Percentiles rank a stretch among this genome's conserved stretches.
Conservation (phyloP, 2,797 vertebrate species). For the Tragelaphus oryx region DNA sequence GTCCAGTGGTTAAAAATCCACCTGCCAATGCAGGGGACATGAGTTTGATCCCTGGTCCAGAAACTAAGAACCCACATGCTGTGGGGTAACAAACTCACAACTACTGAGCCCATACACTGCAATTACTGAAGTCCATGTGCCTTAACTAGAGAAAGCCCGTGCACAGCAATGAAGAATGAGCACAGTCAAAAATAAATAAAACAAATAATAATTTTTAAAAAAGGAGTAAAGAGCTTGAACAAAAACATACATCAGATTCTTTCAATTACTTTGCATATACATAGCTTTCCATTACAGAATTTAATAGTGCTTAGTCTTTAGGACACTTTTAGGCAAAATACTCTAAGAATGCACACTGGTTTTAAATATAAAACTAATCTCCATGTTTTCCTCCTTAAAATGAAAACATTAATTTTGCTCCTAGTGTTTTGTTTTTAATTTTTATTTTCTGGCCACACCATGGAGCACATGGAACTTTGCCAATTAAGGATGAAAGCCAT, state of each 20-base stretch:
- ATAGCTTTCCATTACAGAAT: background rate
- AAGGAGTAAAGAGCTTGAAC: background rate
- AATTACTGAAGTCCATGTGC: background rate
- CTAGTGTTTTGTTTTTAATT: background rate
- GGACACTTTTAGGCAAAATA: conserved; percentile 5
- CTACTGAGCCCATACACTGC: background rate
- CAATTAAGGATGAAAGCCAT: background rate
- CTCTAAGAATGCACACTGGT: background rate
- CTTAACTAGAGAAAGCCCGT: background rate
- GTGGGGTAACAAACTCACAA: background rate
- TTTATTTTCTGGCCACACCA: background rate
- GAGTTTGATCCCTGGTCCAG: background rate
- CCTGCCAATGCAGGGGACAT: background rate
- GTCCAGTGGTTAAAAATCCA: background rate
- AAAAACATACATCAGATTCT: background rate
- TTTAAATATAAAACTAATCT: conserved; percentile 29
- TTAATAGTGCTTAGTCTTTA: background rate
- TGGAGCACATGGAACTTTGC: background rate
- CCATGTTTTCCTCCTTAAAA: conserved; percentile 13
- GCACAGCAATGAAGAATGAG: background rate
- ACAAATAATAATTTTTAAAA: background rate
- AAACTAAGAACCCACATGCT: background rate
- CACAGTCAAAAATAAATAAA: background rate
- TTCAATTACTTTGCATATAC: background rate
- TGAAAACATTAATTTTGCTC: background rate